A percentile compares a stretch with the other conserved stretches of the same genome.
These are phyloP conservation scores for Drosophila longiperda DNA, from an alignment of 2,888 invertebrate genomes.

Conservation along the genomic window DNA sequence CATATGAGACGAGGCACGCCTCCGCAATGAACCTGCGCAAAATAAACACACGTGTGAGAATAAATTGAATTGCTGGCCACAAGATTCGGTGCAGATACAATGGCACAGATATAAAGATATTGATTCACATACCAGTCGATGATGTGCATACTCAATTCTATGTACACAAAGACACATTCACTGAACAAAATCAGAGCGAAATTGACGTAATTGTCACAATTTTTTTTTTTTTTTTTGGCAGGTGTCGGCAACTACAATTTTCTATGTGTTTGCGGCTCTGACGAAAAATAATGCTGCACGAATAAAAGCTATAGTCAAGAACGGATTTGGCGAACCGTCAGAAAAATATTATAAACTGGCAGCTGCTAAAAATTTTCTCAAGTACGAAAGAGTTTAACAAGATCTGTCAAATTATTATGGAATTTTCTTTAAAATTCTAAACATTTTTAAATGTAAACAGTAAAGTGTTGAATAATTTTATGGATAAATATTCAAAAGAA, in stretches of 20 bases:
- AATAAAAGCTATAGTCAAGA: constrained; percentile 37
- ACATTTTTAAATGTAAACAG: not conserved
- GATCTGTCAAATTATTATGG: not conserved
- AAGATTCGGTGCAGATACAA: constrained; percentile 68
- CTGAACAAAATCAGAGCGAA: constrained; percentile 68
- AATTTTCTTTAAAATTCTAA: not conserved
- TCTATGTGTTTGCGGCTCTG: constrained; percentile 14
- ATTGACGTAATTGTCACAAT: constrained; percentile 77
- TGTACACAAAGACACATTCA: constrained; percentile 16
- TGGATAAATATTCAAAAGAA: not conserved
- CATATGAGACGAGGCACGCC: constrained; percentile 44
- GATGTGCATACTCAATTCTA: not conserved
- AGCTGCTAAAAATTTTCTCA: constrained; percentile 5
- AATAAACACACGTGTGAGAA: constrained; percentile 78
- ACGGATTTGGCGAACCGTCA: constrained; percentile 35
- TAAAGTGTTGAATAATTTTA: not conserved
- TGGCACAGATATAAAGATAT: constrained; percentile 24
- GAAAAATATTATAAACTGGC: constrained; percentile 21
- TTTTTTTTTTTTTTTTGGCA: constrained; percentile 30
- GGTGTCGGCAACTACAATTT: constrained; percentile 27
- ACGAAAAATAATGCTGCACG: constrained; percentile 20
- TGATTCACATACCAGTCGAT: constrained; percentile 1
- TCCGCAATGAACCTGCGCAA: constrained; percentile 55
- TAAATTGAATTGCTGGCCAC: constrained; percentile 63
- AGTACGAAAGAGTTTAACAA: constrained; percentile 5